Evolutionary conservation across 2,888 invertebrate species (phyloP), one percentile per base, ranked within the genome.

Genomic region (Noctua janthe): DNA sequence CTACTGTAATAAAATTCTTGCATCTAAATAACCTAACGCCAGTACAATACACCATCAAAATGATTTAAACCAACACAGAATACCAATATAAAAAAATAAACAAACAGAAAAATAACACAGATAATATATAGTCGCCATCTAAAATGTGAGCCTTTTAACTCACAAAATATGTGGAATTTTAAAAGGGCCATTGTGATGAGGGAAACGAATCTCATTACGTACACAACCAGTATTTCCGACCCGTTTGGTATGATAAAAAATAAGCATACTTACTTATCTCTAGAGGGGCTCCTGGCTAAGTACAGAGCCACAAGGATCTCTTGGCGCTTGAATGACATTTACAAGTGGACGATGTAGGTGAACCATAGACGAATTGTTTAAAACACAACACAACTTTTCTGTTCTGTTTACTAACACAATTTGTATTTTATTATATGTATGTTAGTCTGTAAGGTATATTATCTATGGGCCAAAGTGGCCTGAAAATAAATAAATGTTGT

Each of bases 161-260:
- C 80, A 70, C 81, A 77, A 75, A 83, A 81, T 83, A 84, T 85
- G 89, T 80, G 87, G 85, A 83, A 83, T 82, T 88, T 89, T 85
- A 84, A 88, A 78, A 88, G 84, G 51, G 73, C 35, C 23, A 83
- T 89, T 89, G 87, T 87, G 81, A 49, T 69, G 62, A 74, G 64
- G 83, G 76, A 79, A 80, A 66, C 64, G 69, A 69, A 39, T 11
- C 73, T 82, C 73, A 69, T 87, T 86, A 78, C n/a, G 39, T 75
- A 84, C 72, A 87, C 77, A 81, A 56, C 51, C 76, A 71, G 73
- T 69, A 71, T 74, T 87, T 88, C 81, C 82, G 82, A 79, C 76
- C 76, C 76, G 54, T 74, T 72, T 71, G 71, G 64, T 66, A 70
- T 73, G 78, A 83, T 81, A 82, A 78, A 85, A 88, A 87, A 75